Conservation (phyloP, 2,113 vertebrate species). For the Melanotaenia duboulayi region DNA sequence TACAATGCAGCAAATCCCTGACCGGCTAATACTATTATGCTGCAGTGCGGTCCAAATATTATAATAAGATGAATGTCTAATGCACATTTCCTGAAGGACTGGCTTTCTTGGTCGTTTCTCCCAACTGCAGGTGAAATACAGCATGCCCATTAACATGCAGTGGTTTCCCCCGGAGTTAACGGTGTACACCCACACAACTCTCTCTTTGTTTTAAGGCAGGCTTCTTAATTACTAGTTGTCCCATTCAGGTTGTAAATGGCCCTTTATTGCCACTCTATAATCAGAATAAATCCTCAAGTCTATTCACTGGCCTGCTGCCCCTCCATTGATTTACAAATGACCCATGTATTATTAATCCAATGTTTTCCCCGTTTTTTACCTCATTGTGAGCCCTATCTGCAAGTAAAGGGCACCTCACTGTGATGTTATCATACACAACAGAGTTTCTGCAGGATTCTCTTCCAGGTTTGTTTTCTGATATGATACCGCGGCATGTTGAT, state of each 20-base stretch:
- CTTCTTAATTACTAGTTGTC: constrained; percentile 81
- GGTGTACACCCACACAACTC: constrained; percentile 61
- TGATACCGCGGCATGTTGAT: constrained; percentile 39
- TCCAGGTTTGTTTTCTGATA: constrained; percentile 45
- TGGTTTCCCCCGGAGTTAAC: constrained; percentile 52
- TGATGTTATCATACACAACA: constrained; percentile 37
- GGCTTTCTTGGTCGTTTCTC: constrained; percentile 48
- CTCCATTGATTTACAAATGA: constrained; percentile 81
- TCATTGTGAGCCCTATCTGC: constrained; percentile 65
- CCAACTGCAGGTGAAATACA: constrained; percentile 68
- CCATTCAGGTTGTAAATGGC: constrained; percentile 81
- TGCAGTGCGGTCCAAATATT: constrained; percentile 69
- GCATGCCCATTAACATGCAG: constrained; percentile 60
- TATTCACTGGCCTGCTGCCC: constrained; percentile 77
- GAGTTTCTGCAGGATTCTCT: constrained; percentile 37
- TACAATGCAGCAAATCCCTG: constrained; percentile 55
- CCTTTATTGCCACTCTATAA: constrained; percentile 81
- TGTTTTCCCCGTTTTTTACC: constrained; percentile 61
- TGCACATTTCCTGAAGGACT: constrained; percentile 59
- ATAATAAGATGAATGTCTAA: constrained; percentile 66
- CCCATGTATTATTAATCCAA: constrained; percentile 80
- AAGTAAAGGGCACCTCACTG: constrained; percentile 63
- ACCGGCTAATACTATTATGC: constrained; percentile 35
- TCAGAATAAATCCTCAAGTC: constrained; percentile 81
- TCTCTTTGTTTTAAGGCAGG: constrained; percentile 80